phyloP scores from a whole-genome alignment of 2,888 invertebrate species.

The Cryptophagus acutangulus region DNA sequence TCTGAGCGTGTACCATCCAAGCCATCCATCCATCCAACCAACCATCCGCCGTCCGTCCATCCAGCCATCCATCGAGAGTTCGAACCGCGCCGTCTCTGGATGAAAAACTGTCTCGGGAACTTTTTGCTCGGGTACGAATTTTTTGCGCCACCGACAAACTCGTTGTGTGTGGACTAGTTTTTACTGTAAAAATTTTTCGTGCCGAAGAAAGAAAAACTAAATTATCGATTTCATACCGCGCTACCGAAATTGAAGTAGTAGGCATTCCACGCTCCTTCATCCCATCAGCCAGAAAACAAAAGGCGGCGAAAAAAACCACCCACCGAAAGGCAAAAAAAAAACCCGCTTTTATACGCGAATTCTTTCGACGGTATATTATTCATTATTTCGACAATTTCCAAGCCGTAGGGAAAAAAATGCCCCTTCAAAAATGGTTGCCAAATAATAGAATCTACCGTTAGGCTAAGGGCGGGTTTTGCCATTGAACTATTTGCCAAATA shows the following conservation, averaged over 20 bases:
- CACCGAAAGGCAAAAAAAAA: too few relatives aligned
- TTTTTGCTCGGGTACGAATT: conserved; percentile 36
- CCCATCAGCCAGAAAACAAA: conserved; percentile 1
- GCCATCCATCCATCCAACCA: too few relatives aligned
- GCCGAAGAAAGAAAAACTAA: conserved; percentile 38
- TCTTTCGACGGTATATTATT: neutral
- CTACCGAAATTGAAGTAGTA: conserved; percentile 41
- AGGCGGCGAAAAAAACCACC: conserved; percentile 22
- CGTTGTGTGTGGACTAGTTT: conserved; percentile 46
- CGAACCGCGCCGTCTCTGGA: conserved; percentile 39
- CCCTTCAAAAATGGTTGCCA: conserved; percentile 2
- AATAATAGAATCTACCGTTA: conserved; percentile 7
- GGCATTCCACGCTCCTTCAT: conserved; percentile 32
- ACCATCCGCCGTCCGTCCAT: too few relatives aligned
- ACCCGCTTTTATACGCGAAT: too few relatives aligned
- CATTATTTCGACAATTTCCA: neutral
- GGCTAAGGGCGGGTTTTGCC: conserved; percentile 34
- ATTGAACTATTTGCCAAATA: conserved; percentile 33
- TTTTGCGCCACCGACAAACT: conserved; percentile 36
- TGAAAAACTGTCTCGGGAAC: conserved; percentile 45
- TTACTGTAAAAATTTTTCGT: conserved; percentile 42
- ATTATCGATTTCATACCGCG: conserved; percentile 41
- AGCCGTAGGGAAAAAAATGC: neutral
- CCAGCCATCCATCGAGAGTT: too few relatives aligned
- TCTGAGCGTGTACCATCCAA: conserved; percentile 28